These are phyloP conservation scores for Teleopsis dalmanni DNA, from an alignment of 1,140 invertebrate genomes.

Conservation along the genomic window DNA sequence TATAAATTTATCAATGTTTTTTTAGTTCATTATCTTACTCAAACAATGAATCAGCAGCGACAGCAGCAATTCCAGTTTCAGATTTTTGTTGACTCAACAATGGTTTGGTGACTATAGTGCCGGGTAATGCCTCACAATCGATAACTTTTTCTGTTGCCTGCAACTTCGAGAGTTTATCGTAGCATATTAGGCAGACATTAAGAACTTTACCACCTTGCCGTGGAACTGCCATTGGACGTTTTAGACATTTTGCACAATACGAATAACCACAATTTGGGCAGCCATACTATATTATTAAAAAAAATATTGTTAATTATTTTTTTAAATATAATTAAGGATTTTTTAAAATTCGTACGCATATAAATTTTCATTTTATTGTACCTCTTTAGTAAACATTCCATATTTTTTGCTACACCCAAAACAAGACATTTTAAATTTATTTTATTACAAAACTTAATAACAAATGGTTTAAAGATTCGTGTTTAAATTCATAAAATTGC, in stretches of 20 bases:
- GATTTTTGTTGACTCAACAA: slow-evolving; percentile 3
- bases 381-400: slow-evolving; percentile 49
- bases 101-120: slow-evolving; percentile 26
- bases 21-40: slow-evolving; percentile 35
- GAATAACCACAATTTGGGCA: slow-evolving; percentile 57
- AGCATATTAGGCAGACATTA: slow-evolving; percentile 37
- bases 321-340: not conserved
- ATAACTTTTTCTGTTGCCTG: slow-evolving; percentile 29
- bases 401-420: slow-evolving; percentile 47
- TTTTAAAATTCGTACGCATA: slow-evolving; percentile 8
- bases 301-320: not conserved
- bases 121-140: slow-evolving; percentile 31
- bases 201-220: slow-evolving; percentile 26
- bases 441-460: too few relatives aligned
- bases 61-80: slow-evolving; percentile 33
- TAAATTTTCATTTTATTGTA: slow-evolving; percentile 17
- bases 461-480: too few relatives aligned
- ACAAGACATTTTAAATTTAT: slow-evolving; percentile 49
- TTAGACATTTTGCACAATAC: slow-evolving; percentile 57
- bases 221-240: slow-evolving; percentile 47
- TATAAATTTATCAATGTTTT: not conserved
- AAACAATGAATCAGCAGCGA: slow-evolving; percentile 23
- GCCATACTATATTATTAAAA: slow-evolving; percentile 44
- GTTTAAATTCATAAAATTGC: too few relatives aligned
- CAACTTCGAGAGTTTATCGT: slow-evolving; percentile 29